A percentile compares a stretch with the other conserved stretches of the same genome.
These are phyloP conservation scores for Cryptotermes secundus DNA, from an alignment of 1,140 invertebrate species.

Conservation along the genomic window DNA sequence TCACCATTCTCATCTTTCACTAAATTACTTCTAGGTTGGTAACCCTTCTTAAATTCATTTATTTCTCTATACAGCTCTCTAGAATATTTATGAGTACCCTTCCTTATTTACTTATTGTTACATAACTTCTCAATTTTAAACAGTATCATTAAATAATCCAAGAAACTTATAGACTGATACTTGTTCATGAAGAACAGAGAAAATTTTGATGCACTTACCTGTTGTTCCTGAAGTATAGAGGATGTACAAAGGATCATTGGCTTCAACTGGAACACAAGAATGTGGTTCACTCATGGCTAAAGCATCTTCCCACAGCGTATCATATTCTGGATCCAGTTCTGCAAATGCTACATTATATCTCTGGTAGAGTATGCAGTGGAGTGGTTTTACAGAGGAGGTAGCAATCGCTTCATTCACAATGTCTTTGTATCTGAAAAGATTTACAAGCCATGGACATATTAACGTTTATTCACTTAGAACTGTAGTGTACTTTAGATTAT, in stretches of 20 bases:
- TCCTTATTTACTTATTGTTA: too few relatives aligned
- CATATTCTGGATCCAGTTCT: conserved; percentile 59
- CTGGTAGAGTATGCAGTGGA: conserved; percentile 79
- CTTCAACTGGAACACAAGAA: conserved; percentile 80
- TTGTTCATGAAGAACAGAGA: neutral
- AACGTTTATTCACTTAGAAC: too few relatives aligned
- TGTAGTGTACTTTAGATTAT: too few relatives aligned
- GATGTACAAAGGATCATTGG: conserved; percentile 88
- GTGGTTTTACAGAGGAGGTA: conserved; percentile 66
- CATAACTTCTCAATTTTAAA: too few relatives aligned
- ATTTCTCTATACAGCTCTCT: too few relatives aligned
- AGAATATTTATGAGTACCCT: too few relatives aligned
- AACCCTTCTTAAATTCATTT: too few relatives aligned
- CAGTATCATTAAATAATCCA: too few relatives aligned
- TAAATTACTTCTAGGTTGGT: too few relatives aligned
- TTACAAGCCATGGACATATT: too few relatives aligned
- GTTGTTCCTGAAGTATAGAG: conserved; percentile 93
- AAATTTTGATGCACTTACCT: conserved; percentile 47
- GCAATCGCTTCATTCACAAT: conserved; percentile 84
- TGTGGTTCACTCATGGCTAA: conserved; percentile 62
- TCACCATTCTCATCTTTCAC: too few relatives aligned
- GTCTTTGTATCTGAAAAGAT: conserved; percentile 70
- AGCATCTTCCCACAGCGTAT: conserved; percentile 77
- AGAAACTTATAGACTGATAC: neutral
- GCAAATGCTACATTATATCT: conserved; percentile 65